Conservation (phyloP, 2,797 vertebrate species). For the Pangasius macronema region DNA sequence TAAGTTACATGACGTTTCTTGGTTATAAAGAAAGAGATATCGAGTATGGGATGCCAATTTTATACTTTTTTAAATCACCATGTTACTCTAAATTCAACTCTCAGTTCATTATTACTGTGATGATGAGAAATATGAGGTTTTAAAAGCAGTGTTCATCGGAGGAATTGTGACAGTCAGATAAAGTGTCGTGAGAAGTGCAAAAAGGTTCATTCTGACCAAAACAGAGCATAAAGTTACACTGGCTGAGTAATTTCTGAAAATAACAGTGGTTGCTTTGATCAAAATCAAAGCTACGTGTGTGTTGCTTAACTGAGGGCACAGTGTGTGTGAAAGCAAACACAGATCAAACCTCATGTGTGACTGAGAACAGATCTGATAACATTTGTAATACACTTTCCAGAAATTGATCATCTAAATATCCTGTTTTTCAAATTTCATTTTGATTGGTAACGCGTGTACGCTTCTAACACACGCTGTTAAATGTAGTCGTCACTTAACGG, state of each 20-base stretch:
- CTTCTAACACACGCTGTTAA: not conserved
- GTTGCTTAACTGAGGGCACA: not conserved
- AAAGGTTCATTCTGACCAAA: not conserved
- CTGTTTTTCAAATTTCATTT: slow-evolving; percentile 9
- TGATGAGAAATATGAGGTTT: not conserved
- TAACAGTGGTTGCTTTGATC: slow-evolving; percentile 22
- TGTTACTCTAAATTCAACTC: not conserved
- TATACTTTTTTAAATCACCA: not conserved
- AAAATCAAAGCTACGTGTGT: not conserved
- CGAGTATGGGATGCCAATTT: not conserved
- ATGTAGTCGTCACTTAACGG: not conserved
- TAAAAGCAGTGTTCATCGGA: not conserved
- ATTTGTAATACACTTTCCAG: slow-evolving; percentile 14
- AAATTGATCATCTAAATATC: slow-evolving; percentile 4
- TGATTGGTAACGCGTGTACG: not conserved
- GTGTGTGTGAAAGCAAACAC: not conserved
- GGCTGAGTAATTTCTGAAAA: slow-evolving; percentile 22
- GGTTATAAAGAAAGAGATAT: not conserved
- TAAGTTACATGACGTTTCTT: not conserved
- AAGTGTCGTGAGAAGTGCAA: not conserved
- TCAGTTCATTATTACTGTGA: not conserved
- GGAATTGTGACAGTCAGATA: not conserved
- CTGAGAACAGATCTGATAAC: slow-evolving; percentile 9
- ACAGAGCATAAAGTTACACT: not conserved
- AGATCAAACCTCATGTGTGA: slow-evolving; percentile 10